Conservation (phyloP, 2,888 invertebrate genomes). For the Nomada ruficornis region DNA sequence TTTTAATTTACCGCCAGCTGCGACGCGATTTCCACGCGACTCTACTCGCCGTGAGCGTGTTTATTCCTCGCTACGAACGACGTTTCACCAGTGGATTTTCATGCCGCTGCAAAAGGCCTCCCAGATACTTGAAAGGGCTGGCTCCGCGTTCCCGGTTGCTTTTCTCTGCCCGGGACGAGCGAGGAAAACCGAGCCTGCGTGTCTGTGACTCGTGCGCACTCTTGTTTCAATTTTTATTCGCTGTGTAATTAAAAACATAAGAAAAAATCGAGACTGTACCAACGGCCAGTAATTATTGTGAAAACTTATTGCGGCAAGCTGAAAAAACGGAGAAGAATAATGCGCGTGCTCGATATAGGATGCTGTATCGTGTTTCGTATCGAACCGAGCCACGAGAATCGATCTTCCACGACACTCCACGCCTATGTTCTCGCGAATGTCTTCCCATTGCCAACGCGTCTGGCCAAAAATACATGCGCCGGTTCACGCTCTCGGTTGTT, state of each 20-base stretch:
- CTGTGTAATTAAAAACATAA: conserved; percentile 37
- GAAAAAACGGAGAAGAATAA: background rate
- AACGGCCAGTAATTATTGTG: background rate
- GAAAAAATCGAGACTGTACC: background rate
- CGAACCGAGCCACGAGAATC: conserved; percentile 34
- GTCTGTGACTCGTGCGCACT: conserved; percentile 1
- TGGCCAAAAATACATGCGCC: conserved; percentile 70
- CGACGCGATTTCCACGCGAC: background rate
- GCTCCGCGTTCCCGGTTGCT: background rate
- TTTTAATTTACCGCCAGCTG: conserved; percentile 14
- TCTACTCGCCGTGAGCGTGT: background rate
- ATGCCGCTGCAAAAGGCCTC: conserved; percentile 9
- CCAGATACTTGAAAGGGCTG: conserved; percentile 14
- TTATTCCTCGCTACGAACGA: conserved; percentile 19
- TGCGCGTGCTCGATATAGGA: background rate
- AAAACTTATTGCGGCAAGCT: conserved; percentile 6
- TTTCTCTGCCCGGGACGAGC: background rate
- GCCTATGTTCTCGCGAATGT: conserved; percentile 58
- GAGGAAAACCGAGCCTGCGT: background rate
- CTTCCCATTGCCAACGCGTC: conserved; percentile 49
- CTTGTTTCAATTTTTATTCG: conserved; percentile 23
- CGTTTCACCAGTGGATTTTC: background rate
- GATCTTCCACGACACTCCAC: conserved; percentile 36
- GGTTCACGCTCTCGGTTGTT: conserved; percentile 58
- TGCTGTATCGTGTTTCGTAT: conserved; percentile 25